Conservation (phyloP, 2,797 vertebrate species). For the Enteromius fasciolatus region DNA sequence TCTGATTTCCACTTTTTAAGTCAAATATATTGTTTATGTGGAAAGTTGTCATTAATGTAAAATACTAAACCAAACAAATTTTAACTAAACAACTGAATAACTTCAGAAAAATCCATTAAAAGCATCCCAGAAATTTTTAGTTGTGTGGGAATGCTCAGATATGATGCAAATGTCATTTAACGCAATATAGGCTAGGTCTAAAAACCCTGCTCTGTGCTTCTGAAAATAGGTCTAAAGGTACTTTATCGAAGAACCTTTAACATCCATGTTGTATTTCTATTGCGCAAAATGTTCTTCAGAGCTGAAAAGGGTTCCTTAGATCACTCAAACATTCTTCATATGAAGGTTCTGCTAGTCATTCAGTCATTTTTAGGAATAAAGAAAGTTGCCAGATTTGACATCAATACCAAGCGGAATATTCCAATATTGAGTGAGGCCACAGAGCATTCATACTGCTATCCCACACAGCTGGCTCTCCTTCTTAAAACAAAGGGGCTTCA, state of each 20-base stretch:
- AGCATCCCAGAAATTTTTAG: background rate
- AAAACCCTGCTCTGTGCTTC: background rate
- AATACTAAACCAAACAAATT: background rate
- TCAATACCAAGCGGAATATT: background rate
- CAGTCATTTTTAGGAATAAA: background rate
- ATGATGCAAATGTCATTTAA: background rate
- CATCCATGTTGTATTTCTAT: background rate
- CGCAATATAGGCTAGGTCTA: background rate
- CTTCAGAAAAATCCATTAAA: too few relatives aligned
- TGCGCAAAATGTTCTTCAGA: background rate
- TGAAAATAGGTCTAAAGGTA: background rate
- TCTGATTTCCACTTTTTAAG: too few relatives aligned
- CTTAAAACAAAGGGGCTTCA: too few relatives aligned
- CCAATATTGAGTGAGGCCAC: background rate
- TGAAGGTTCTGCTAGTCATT: background rate
- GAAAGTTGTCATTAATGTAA: background rate
- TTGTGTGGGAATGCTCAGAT: background rate
- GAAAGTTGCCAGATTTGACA: background rate
- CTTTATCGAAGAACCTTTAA: background rate
- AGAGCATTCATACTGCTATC: conserved; percentile 1
- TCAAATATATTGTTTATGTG: background rate
- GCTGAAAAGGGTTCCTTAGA: background rate
- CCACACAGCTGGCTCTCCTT: background rate
- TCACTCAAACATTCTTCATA: background rate
- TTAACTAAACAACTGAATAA: background rate